Evolutionary conservation across 1,140 invertebrate genomes (phyloP).

Genomic region (Drosophila setifemur): DNA sequence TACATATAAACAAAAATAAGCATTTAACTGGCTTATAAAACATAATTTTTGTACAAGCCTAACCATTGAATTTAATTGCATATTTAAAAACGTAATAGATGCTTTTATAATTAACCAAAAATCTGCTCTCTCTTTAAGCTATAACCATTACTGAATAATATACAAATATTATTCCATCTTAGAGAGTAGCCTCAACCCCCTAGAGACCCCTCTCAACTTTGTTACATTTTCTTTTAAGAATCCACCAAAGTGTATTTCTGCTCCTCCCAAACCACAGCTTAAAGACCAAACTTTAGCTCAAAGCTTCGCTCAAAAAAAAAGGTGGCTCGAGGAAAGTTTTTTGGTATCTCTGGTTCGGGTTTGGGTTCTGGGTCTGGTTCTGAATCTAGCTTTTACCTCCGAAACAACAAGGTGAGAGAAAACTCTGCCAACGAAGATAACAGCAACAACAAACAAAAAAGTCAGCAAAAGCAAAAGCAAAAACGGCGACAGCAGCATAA

Average conservation of each 20-base stretch:
- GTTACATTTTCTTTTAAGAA: neutral
- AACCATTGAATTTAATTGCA: too few relatives aligned
- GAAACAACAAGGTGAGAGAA: constrained; percentile 58
- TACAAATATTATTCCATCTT: neutral
- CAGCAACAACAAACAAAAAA: constrained; percentile 29
- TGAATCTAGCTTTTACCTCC: constrained; percentile 18
- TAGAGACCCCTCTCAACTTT: neutral
- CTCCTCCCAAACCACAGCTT: neutral
- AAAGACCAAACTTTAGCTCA: constrained; percentile 37
- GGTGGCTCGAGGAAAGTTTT: too few relatives aligned
- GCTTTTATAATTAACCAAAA: too few relatives aligned
- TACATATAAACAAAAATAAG: neutral
- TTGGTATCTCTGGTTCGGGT: neutral
- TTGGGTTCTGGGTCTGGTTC: constrained; percentile 37
- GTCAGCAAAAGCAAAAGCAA: constrained; percentile 21
- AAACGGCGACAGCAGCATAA: constrained; percentile 48
- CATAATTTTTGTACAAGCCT: too few relatives aligned
- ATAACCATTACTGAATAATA: too few relatives aligned
- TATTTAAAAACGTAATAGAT: too few relatives aligned
- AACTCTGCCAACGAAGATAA: constrained; percentile 55
- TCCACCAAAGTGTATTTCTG: neutral
- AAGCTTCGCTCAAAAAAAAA: constrained; percentile 47
- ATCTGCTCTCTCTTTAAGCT: too few relatives aligned
- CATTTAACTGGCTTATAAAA: too few relatives aligned
- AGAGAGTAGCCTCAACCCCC: neutral